phyloP scores from a whole-genome alignment of 2,113 vertebrate genomes.

The Ciconia boyciana region DNA sequence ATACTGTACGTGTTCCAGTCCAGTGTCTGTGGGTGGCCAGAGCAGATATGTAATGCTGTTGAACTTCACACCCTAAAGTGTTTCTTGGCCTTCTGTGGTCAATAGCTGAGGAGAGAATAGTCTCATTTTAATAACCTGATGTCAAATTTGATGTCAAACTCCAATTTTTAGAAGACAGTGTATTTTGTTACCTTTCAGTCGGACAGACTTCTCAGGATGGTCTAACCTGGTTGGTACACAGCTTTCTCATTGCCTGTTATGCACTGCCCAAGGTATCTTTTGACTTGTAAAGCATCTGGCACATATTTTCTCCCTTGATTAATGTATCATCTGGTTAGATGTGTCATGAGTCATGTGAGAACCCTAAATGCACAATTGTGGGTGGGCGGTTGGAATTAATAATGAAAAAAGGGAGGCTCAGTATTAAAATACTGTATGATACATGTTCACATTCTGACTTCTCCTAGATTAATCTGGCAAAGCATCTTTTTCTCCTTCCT shows the following conservation, averaged over 20 bases:
- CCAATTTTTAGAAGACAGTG: neutral
- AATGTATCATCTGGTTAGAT: neutral
- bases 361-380: neutral
- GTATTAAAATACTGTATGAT: neutral
- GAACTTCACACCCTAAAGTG: neutral
- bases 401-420: neutral
- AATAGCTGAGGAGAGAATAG: neutral
- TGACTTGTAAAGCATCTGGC: slow-evolving; percentile 1
- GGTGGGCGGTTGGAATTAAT: neutral
- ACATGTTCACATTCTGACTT: neutral
- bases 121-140: neutral
- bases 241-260: neutral
- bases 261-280: neutral
- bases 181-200: neutral
- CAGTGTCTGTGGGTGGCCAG: neutral
- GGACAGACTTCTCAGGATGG: neutral
- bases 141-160: neutral
- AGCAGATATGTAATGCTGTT: neutral
- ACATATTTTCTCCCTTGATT: neutral
- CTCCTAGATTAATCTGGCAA: neutral
- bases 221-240: neutral
- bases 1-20: neutral
- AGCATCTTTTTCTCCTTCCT: neutral
- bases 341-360: neutral
- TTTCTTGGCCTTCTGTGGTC: neutral